Conservation (phyloP, 2,113 vertebrate species). For the Nansenia antarctica region DNA sequence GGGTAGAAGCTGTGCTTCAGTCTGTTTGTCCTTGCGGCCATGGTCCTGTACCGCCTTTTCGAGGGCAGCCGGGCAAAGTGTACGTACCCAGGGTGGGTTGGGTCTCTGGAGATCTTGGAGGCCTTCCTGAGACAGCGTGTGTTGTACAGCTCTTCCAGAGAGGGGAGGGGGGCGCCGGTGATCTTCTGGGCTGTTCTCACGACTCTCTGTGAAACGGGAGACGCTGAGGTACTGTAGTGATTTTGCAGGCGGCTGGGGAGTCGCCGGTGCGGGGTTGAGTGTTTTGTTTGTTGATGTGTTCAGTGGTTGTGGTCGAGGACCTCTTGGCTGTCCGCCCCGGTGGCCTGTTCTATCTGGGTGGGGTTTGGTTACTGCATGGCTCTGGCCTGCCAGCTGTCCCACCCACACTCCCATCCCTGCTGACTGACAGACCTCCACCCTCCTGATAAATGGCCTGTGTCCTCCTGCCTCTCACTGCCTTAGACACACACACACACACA, state of each 20-base stretch:
- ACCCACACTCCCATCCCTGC: constrained; percentile 8
- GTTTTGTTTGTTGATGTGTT: background rate
- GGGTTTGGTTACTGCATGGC: constrained; percentile 22
- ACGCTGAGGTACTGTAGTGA: background rate
- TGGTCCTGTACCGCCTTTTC: too few species aligned
- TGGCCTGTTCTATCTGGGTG: background rate
- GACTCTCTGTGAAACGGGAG: background rate
- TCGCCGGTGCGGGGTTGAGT: too few species aligned
- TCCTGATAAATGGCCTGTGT: background rate
- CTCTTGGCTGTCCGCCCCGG: background rate
- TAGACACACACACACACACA: background rate
- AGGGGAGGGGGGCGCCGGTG: background rate
- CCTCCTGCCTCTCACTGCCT: background rate
- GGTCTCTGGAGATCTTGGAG: too few species aligned
- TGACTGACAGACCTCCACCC: constrained; percentile 8
- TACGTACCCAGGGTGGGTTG: too few species aligned
- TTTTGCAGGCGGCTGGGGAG: too few species aligned
- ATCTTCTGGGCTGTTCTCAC: background rate
- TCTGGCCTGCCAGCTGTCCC: constrained; percentile 19
- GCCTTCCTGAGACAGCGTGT: too few species aligned
- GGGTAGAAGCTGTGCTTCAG: too few species aligned
- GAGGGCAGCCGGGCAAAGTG: too few species aligned
- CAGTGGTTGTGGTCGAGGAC: background rate
- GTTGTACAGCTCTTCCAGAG: too few species aligned
- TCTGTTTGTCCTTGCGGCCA: too few species aligned